Base-by-base conservation (phyloP, 2,888 invertebrate species). In the Meteorus cinctellus region DNA sequence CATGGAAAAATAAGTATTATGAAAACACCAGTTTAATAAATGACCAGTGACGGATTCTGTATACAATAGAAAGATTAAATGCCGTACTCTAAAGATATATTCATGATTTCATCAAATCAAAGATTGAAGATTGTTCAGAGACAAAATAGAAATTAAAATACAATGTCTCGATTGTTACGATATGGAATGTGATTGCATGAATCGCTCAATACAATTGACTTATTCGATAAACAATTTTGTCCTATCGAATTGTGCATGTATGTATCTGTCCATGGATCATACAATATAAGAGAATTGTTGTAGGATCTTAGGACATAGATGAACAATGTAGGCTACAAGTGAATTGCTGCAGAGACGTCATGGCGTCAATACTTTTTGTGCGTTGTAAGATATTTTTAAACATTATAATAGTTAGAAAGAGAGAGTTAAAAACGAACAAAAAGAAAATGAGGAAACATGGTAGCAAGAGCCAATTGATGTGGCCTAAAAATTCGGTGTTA, bases 331-430 rank as follows among this genome's bases (percentile, higher is more conserved):
- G n/a, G n/a, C 16, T 55, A 8, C 24, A 59, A 24, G n/a, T 6
- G 19, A 34, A 8, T 55, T 19, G 31, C 41, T 34, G 19, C 55
- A 34, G 59, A 16, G 36, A 70, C 69, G 59, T 24, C 24, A 59
- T 59, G 59, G 55, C 59, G 69, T 70, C 59, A 59, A 70, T 70
- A 70, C 29, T 59, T 41, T 55, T 59, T 70, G 69, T 24, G 19
- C 24, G 16, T 19, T 70, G 59, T 34, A 65, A 24, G 29, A 68
- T 68, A 51, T 27, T 68, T 41, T 41, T 66, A 66, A 10, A 66
- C 4, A 41, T 27, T 41, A 41, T 67, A 24, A 27, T n/a, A n/a
- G 16, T 16, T n/a, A 1, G 8, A 45, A 48, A n/a, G 31, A 55
- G 31, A 48, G 29, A 27, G n/a, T 36, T n/a, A 31, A 68, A 68